Evolutionary conservation across 1,140 invertebrate species (phyloP), one percentile per base, ranked within the genome.

Genomic region (Pseudoatta argentina): DNA sequence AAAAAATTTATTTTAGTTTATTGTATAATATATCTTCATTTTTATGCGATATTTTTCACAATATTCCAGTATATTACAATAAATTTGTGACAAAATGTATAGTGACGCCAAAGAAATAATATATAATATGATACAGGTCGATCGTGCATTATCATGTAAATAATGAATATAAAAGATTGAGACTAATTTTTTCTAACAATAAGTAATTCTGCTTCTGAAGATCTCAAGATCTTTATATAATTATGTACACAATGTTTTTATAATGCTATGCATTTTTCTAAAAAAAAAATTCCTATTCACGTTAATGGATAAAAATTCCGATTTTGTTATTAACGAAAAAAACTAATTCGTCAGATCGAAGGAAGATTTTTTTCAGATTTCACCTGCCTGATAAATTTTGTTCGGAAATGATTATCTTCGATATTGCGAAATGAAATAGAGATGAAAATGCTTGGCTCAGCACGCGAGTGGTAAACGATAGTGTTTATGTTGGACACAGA

Each of bases 401-500:
- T 75, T 83, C 34, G 39, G 3, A 75, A 83, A 61, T 55, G 14
- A 18, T 24, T 27, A 83, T 73, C 39, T 51, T 34, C 24, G 69
- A 73, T 44, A 73, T 24, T 18, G 27, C 27, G 24, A 63, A 75
- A 75, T 83, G 39, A 73, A 83, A 83, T 83, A 61, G 79, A 75
- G 79, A 83, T 57, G 69, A 63, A 83, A 75, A 57, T 83, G 30
- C 39, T 57, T 63, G 69, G 69, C 44, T 27, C 39, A 63, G 55
- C 55, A 48, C 39, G 44, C 69, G 79, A 83, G 34, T 83, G 79
- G 75, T 83, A 83, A 83, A 83, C 79, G 79, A 82, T 82, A 82
- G 67, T 82, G 79, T 83, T 83, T 83, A 83, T 83, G 79, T 83
- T 83, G 79, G 69, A 83, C 79, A 83, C 79, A 83, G 79, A 83